Base-by-base conservation (phyloP, 1,140 invertebrate genomes). In the Zaprionus vittiger region DNA sequence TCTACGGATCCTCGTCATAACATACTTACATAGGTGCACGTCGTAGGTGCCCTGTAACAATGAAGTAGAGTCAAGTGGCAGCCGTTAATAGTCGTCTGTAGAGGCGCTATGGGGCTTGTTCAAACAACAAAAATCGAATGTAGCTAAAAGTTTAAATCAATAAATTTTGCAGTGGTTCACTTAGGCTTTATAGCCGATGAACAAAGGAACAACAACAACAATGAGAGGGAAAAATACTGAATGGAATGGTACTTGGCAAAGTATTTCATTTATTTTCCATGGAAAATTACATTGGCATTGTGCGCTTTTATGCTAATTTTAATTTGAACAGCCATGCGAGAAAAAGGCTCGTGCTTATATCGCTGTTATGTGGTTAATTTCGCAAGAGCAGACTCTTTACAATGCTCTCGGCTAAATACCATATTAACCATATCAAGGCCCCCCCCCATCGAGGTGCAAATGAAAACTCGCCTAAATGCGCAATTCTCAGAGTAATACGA, bases 121-220 rank as follows among this genome's bases (percentile, higher is more conserved):
- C 66, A 89, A 87, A 87, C 60, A 82, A 70, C 56, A 67, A 55
- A 31, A 31, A 57, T 59, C 54, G 60, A 72, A 74, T 68, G 49
- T 68, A 89, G 84, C 84, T 89, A 89, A 89, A 89, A 90, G 72
- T 89, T 89, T 89, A 90, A 89, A 89, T 84, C 84, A 89, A 89
- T 89, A 89, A 81, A 79, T 79, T 90, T 86, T 22, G 85, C 72
- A 59, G 56, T 65, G 65, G 70, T 70, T 73, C 74, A 73, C 69
- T 80, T 68, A 73, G 64, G 60, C 38, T 24, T 56, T 61, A 67
- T 71, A 67, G 62, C 65, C 2, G 22, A 66, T 60, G 60, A 34
- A 38, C 57, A 64, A 62, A 62, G 44, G 61, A 57, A 64, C 38
- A 49, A 62, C 17, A 62, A 38, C n/a, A 55, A 15, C 55, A 65